These are phyloP conservation scores for Listrodromus nycthemerus DNA, from an alignment of 2,888 invertebrate species.

Conservation along the genomic window DNA sequence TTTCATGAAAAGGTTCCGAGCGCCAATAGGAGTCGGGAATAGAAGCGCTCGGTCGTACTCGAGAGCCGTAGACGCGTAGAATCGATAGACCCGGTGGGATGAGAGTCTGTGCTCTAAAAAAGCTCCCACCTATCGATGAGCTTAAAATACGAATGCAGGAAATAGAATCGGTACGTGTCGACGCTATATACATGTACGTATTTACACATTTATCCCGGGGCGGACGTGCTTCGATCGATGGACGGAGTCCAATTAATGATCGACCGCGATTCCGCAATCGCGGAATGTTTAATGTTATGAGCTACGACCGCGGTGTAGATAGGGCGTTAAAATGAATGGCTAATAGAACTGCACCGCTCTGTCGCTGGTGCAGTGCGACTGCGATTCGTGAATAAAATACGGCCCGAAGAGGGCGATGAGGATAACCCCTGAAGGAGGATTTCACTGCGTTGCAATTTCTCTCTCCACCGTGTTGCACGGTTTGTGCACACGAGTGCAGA, in stretches of 20 bases:
- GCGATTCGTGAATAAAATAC: background rate
- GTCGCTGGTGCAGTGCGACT: background rate
- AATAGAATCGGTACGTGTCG: slow-evolving; percentile 47
- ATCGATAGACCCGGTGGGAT: slow-evolving; percentile 54
- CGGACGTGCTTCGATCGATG: slow-evolving; percentile 18
- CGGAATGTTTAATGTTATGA: slow-evolving; percentile 4
- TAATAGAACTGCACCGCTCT: background rate
- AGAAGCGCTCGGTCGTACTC: slow-evolving; percentile 37
- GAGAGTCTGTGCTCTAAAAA: slow-evolving; percentile 47
- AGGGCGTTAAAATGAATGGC: background rate
- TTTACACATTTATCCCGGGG: slow-evolving; percentile 16
- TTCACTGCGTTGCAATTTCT: background rate
- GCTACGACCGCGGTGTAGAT: background rate
- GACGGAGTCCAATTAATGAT: slow-evolving; percentile 31
- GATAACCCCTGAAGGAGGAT: background rate
- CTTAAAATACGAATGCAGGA: slow-evolving; percentile 60
- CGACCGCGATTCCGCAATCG: slow-evolving; percentile 10
- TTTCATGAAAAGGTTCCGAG: slow-evolving; percentile 29
- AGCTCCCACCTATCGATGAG: slow-evolving; percentile 35
- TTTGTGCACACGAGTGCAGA: slow-evolving; percentile 19
- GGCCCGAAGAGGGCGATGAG: background rate
- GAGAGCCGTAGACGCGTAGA: slow-evolving; percentile 46
- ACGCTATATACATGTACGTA: slow-evolving; percentile 18
- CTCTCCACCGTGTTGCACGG: background rate
- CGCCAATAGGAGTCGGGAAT: slow-evolving; percentile 16